A percentile compares a stretch with the other conserved stretches of the same genome.
phyloP scores from a whole-genome alignment of 2,113 vertebrate species.

The Acrocephalus kingi region DNA sequence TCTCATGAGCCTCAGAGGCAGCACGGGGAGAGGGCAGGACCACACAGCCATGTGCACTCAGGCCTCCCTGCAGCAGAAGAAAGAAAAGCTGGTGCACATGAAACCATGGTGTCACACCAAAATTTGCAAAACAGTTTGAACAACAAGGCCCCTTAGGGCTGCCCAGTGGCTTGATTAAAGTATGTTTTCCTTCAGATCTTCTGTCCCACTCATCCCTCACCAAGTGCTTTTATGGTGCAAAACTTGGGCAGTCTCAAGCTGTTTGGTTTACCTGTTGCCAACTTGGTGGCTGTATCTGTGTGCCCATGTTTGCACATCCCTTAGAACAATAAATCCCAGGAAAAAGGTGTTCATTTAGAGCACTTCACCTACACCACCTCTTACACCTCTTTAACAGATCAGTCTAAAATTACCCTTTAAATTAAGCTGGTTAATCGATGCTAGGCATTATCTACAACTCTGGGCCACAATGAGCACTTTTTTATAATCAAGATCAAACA shows the following conservation, averaged over 20 bases:
- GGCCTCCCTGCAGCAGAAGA: not conserved
- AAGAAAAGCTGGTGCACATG: not conserved
- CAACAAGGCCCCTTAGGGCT: not conserved
- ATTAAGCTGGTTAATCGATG: not conserved
- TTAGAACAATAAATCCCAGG: not conserved
- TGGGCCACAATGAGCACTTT: not conserved
- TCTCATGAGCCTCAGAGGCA: not conserved
- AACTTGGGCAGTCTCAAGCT: no score
- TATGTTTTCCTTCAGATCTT: not conserved
- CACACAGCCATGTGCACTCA: fast-evolving
- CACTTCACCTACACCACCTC: not conserved
- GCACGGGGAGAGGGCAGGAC: not conserved
- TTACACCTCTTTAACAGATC: not conserved
- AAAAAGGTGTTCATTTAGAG: not conserved
- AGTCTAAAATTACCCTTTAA: not conserved
- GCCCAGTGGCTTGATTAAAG: not conserved
- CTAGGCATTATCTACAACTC: not conserved
- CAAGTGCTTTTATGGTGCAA: not conserved
- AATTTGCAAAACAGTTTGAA: not conserved
- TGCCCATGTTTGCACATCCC: not conserved
- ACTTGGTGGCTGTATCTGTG: no score
- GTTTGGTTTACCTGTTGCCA: no score
- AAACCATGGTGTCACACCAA: not conserved
- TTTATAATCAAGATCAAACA: constrained; percentile 28
- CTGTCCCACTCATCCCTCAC: not conserved